A percentile compares a stretch with the other conserved stretches of the same genome.
These are phyloP conservation scores for Lasaia peninsularis DNA, from an alignment of 1,140 invertebrate species.

Conservation along the genomic window DNA sequence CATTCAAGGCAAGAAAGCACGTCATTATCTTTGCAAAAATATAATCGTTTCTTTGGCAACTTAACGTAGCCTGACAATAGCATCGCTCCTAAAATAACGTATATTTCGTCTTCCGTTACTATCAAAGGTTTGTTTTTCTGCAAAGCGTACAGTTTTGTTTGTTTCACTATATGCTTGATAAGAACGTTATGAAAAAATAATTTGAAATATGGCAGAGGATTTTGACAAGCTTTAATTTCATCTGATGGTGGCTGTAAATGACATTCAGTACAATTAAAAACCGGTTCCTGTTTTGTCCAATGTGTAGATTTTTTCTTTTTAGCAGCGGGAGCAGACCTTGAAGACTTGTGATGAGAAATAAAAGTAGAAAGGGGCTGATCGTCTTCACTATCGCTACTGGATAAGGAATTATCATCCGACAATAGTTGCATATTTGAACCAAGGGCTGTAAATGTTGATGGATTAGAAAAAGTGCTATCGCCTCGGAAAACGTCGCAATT, in stretches of 20 bases:
- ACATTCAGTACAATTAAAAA: constrained; percentile 14
- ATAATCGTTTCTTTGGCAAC: constrained; percentile 16
- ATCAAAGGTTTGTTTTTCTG: too few species aligned
- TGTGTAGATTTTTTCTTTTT: constrained; percentile 16
- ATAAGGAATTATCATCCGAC: constrained; percentile 15
- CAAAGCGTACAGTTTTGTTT: too few species aligned
- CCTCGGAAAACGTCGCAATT: constrained; percentile 14
- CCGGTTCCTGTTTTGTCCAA: constrained; percentile 11
- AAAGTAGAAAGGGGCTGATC: constrained; percentile 16
- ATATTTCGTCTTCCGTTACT: constrained; percentile 3
- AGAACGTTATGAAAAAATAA: too few species aligned
- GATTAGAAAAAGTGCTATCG: neutral
- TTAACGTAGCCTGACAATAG: constrained; percentile 18
- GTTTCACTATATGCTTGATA: too few species aligned
- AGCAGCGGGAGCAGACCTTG: constrained; percentile 6
- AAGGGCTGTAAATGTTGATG: constrained; percentile 8
- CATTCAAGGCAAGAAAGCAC: too few species aligned
- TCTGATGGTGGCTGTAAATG: neutral
- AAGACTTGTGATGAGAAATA: constrained; percentile 1
- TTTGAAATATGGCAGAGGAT: too few species aligned
- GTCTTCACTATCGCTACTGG: constrained; percentile 16
- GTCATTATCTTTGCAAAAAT: constrained; percentile 13
- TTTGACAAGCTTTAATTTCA: too few species aligned
- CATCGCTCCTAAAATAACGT: constrained; percentile 19
- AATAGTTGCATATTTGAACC: constrained; percentile 8